Evolutionary conservation across 1,140 invertebrate species (phyloP), one percentile per base, ranked within the genome.

Genomic region (Philotrypesis tridentata): DNA sequence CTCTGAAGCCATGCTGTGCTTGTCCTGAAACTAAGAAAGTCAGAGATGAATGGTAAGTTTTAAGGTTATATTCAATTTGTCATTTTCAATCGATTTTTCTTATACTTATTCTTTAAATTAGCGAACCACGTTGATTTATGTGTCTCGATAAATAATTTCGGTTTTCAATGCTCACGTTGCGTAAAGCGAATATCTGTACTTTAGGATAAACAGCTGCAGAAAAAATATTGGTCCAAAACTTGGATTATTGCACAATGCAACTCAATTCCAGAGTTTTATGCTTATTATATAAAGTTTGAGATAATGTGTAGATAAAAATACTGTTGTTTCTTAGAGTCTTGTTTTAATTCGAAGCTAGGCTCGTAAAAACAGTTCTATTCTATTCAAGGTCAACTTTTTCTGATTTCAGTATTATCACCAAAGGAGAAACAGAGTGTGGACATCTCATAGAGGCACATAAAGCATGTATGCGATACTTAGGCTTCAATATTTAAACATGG

Each of bases 1-100:
- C 97, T 90, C 92, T 97, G 74, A 99, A 99, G 91, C 96, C 98
- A 23, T 99, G 98, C 88, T 99, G 98, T 93, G 98, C 98, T 70
- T 99, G 98, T 93, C 98, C 98, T 0, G 98, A 99, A 93, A 99
- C 98, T 0, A 99, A 98, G 91, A 95, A 95, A 92, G 94, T 92
- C 31, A 93, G 98, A 87, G 98, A 99, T 93, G 94, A 95, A 83
- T 99, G 98, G 97, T 98, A 93, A 93, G 93, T 77, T 81, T 81
- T 68, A 33, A 82, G 81, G 81, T 82, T 82, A 82, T 33, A 48
- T 55, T 55, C 7, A 6, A 0, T 17, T 55, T n/a, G 4, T 55
- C n/a, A 0, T 7, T 55, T 6, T n/a, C 48, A n/a, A 14, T 17
- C 21, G 48, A 55, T 55, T 55, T 21, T 55, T 55, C 14, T 17